Conservation (phyloP, 2,888 invertebrate species). For the Rotaria sp. region DNA sequence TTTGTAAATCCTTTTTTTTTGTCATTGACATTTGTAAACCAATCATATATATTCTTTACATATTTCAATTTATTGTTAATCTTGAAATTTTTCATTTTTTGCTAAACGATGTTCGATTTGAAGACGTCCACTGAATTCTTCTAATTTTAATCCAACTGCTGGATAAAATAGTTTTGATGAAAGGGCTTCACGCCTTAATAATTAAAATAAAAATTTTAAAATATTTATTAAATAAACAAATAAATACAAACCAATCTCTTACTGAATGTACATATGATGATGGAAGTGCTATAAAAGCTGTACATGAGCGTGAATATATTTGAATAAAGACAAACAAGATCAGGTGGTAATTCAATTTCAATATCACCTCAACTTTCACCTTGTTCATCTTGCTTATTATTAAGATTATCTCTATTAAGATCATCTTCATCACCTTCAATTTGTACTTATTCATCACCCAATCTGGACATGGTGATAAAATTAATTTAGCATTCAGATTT, state of each 20-base stretch:
- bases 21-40: conserved; percentile 85
- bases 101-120: conserved; percentile 86
- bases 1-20: conserved; percentile 76
- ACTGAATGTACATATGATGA: conserved; percentile 71
- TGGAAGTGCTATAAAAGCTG: conserved; percentile 72
- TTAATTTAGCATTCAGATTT: conserved; percentile 67
- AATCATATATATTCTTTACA: conserved; percentile 82
- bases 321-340: conserved; percentile 66
- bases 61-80: conserved; percentile 81
- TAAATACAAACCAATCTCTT: conserved; percentile 66
- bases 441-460: conserved; percentile 57
- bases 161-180: conserved; percentile 64
- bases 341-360: conserved; percentile 77
- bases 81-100: conserved; percentile 85
- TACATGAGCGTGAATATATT: conserved; percentile 67
- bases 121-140: conserved; percentile 74
- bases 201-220: neutral
- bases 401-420: neutral
- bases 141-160: conserved; percentile 70
- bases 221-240: neutral
- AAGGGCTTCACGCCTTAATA: conserved; percentile 1
- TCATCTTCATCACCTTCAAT: conserved; percentile 55
- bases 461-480: conserved; percentile 76
- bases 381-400: conserved; percentile 43
- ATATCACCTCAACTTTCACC: conserved; percentile 76